Base-by-base conservation (phyloP, 2,113 vertebrate species). In the Synodontis membranacea region DNA sequence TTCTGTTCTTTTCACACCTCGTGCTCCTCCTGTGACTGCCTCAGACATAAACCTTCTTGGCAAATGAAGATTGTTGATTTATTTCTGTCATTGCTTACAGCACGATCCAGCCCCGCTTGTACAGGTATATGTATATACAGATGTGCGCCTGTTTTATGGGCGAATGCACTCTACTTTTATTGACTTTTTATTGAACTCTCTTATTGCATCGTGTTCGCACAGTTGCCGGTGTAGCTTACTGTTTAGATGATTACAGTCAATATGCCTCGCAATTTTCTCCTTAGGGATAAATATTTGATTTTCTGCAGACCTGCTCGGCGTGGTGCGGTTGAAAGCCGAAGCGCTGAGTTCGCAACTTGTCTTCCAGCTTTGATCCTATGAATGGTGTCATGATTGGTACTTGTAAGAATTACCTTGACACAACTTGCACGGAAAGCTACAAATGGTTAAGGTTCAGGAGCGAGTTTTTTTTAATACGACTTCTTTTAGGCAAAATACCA, bases 151-250 rank as follows among this genome's bases (percentile, higher is more conserved):
- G 34, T 25, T 80, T 56, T 80, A 80, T 42, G 23, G 52, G 23
- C 28, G 34, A 58, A 80, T 80, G 21, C 52, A 58, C 76, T 54
- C 52, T 80, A 25, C 58, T 54, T 78, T 80, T 80, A 80, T 79
- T 54, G 48, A 80, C 52, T 79, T 34, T 79, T 37, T 34, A 79
- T 79, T 54, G 50, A 79, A 52, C 75, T 23, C 19, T 58, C 42
- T 80, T 80, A 80, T 80, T 80, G 78, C 54, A 28, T 42, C 42
- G 78, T 58, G 78, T 80, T 80, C 78, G 58, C 52, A 80, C 34
- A 58, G 52, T 80, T 80, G 78, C 78, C 7, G 10, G 52, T 80
- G 54, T 80, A 58, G 52, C 31, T 56, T 58, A 28, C 78, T 58
- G 78, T 80, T 42, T 25, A 39, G 34, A 80, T 80, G 52, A 58